Evolutionary conservation across 1,140 invertebrate genomes (phyloP), one percentile per base, ranked within the genome.

Genomic region (Trichomalopsis sarcophagae): DNA sequence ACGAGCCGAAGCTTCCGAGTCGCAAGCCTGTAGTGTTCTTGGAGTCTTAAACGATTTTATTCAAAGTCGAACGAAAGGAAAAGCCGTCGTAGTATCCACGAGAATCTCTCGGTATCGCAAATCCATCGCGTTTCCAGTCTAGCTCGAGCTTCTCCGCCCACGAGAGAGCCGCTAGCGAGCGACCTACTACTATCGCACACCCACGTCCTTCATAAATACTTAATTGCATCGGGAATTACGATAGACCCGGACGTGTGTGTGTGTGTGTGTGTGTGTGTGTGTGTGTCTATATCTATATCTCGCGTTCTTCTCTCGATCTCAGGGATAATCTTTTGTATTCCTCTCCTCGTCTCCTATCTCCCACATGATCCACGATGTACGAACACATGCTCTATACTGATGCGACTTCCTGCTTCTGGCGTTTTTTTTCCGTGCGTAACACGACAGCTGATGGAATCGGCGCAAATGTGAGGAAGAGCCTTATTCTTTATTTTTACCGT

Each of bases 191-290:
- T 87, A 88, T 81, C 82, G 86, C 86, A 86, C 90, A 88, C 90
- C 91, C 86, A 91, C 91, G 73, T 40, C 81, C 80, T 79, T 88
- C 88, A 91, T 92, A 88, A 90, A 91, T 91, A 89, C 87, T 90
- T 91, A 90, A 91, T 91, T 87, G 87, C 87, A 88, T 82, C 62
- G 84, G 55, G 86, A 90, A 89, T 89, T 85, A 86, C 86, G 84
- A 89, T 88, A 90, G 85, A 76, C 81, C 73, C 73, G 81, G 73
- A 82, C 73, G 50, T 82, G 71, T 23, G 17, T 62, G 33, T 33
- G 33, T 33, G 27, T 27, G 27, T 27, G 27, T 27, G 27, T 27
- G 27, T 27, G 27, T 27, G 27, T 27, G 27, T 27, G 27, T 27
- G 27, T 27, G 27, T 27, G 27, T 27, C 27, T 27, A 27, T 27